Conservation (phyloP, 1,140 invertebrate genomes). For the Eubasilissa regina region DNA sequence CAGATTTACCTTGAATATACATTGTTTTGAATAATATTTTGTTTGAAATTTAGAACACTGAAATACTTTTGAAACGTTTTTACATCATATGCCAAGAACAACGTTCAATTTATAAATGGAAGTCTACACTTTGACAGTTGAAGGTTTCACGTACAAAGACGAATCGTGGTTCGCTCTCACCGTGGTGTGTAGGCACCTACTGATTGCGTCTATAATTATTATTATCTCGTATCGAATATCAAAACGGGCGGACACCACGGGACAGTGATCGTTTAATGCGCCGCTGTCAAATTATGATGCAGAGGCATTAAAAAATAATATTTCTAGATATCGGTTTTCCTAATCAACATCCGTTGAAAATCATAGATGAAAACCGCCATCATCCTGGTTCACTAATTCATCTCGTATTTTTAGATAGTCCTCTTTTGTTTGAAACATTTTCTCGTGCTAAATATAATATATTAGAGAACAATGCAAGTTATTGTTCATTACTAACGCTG, state of each 20-base stretch:
- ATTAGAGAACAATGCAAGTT: conserved; percentile 3
- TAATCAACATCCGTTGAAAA: conserved; percentile 13
- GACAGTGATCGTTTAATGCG: conserved; percentile 2
- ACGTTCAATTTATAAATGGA: background rate
- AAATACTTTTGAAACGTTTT: conserved; percentile 16
- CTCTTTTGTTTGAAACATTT: conserved; percentile 3
- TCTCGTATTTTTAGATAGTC: background rate
- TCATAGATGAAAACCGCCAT: conserved; percentile 7
- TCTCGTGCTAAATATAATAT: background rate
- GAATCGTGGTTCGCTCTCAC: background rate
- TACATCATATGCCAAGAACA: background rate
- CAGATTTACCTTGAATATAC: too few relatives aligned
- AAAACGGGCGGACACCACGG: background rate
- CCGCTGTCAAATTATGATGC: conserved; percentile 33
- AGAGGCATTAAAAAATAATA: conserved; percentile 25
- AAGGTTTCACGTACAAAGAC: background rate
- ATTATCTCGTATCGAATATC: conserved; percentile 13
- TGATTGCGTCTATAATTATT: background rate
- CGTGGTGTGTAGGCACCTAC: background rate
- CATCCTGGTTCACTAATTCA: conserved; percentile 14
- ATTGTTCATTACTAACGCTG: background rate
- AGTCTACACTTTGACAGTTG: background rate
- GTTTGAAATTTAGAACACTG: too few relatives aligned
- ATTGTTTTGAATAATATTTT: too few relatives aligned
- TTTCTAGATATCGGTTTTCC: conserved; percentile 17